Conservation (phyloP, 1,140 invertebrate species). For the Sipha flava region DNA sequence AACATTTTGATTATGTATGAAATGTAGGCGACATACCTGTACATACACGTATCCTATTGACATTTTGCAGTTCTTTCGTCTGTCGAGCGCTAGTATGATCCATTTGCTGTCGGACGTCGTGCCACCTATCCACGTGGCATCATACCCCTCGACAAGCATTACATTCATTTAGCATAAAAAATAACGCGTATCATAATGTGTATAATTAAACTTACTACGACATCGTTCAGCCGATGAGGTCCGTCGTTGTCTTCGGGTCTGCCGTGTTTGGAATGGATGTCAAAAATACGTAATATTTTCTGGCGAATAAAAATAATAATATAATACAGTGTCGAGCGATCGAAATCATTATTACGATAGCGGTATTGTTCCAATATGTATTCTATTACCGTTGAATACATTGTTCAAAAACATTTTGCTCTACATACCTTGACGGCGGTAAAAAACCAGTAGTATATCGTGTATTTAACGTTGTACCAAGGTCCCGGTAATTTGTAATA, state of each 20-base stretch:
- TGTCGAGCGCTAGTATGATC: background rate
- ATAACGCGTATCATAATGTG: too few species aligned
- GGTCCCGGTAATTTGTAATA: constrained; percentile 3
- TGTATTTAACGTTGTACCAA: background rate
- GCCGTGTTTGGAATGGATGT: background rate
- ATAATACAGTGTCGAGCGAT: too few species aligned
- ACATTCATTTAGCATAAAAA: background rate
- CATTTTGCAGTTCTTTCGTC: background rate
- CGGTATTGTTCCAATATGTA: too few species aligned
- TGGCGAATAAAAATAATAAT: too few species aligned
- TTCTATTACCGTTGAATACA: too few species aligned
- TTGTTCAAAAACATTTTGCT: background rate
- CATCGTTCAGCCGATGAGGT: background rate
- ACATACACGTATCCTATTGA: background rate
- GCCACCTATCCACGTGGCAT: constrained; percentile 15
- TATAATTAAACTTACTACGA: background rate
- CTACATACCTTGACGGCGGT: background rate
- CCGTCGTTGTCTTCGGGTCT: background rate
- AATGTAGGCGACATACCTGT: background rate
- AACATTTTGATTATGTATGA: background rate
- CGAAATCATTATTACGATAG: too few species aligned
- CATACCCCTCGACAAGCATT: background rate
- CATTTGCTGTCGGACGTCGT: background rate
- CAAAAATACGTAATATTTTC: background rate
- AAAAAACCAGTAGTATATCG: constrained; percentile 4